Evolutionary conservation across 64 coral and sea anemone genomes (phyloP).

Genomic region (Pocillopora verrucosa): DNA sequence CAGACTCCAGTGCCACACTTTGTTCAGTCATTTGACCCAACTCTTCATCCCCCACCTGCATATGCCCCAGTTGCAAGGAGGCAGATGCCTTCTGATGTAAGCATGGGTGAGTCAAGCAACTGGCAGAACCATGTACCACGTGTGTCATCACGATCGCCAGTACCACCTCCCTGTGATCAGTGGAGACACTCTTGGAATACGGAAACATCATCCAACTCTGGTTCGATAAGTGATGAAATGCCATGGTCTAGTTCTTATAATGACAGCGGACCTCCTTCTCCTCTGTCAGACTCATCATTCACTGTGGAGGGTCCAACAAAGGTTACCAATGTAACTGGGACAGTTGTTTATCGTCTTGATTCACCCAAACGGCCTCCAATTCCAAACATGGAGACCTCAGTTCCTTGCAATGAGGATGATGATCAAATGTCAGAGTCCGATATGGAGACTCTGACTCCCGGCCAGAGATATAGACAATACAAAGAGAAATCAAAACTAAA

Average conservation of each 20-base stretch:
- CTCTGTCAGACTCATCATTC: constrained; percentile 71
- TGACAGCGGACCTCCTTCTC: constrained; percentile 85
- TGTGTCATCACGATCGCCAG: constrained; percentile 36
- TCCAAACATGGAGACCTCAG: constrained; percentile 38
- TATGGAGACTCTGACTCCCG: constrained; percentile 46
- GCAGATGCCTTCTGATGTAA: constrained; percentile 49
- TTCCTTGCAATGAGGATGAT: constrained; percentile 49
- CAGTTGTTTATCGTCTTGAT: constrained; percentile 64
- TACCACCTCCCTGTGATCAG: constrained; percentile 59
- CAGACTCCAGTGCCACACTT: constrained; percentile 65
- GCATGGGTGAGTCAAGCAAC: constrained; percentile 24
- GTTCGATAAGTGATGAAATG: constrained; percentile 91
- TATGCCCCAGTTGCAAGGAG: constrained; percentile 75
- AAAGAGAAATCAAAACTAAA: constrained; percentile 62
- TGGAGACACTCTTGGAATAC: constrained; percentile 93
- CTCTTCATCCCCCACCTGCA: constrained; percentile 48
- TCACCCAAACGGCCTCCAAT: constrained; percentile 49
- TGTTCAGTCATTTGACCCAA: constrained; percentile 76
- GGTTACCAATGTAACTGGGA: constrained; percentile 64
- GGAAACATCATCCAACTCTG: constrained; percentile 87
- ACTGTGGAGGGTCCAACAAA: constrained; percentile 50
- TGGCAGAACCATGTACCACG: constrained; percentile 27
- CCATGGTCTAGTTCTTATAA: constrained; percentile 59
- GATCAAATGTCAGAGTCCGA: constrained; percentile 65
- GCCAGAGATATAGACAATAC: background rate